Percentiles rank a stretch among this genome's conserved stretches.
phyloP scores from a whole-genome alignment of 2,113 vertebrate species.

The Phainopepla nitens region DNA sequence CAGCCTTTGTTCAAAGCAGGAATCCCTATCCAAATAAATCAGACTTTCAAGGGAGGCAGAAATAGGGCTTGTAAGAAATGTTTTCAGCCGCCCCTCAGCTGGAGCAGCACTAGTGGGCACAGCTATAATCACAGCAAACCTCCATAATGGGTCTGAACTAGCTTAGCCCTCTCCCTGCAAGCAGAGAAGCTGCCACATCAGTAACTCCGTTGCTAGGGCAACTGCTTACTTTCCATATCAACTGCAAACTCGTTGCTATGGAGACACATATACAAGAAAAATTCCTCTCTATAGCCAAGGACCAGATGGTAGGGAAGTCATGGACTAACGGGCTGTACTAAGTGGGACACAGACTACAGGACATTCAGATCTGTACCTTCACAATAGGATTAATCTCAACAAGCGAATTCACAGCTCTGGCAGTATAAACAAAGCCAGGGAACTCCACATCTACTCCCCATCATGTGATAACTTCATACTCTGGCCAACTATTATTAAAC shows the following conservation, averaged over 20 bases:
- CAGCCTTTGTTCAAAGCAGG: slow-evolving; percentile 34
- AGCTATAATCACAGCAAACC: slow-evolving; percentile 51
- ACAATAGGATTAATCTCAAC: slow-evolving; percentile 35
- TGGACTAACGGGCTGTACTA: slow-evolving; percentile 63
- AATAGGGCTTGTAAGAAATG: background rate
- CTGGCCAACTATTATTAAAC: slow-evolving; percentile 48
- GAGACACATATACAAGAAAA: slow-evolving; percentile 93
- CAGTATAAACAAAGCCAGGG: slow-evolving; percentile 41
- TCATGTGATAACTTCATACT: slow-evolving; percentile 27
- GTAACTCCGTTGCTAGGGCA: slow-evolving; percentile 92
- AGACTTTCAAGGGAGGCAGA: background rate
- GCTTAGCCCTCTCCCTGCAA: slow-evolving; percentile 68
- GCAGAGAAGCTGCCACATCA: slow-evolving; percentile 82
- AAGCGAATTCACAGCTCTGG: slow-evolving; percentile 27
- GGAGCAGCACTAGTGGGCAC: background rate
- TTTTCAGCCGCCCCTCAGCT: background rate
- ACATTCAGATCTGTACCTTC: background rate
- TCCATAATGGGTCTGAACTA: slow-evolving; percentile 52
- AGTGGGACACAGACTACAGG: slow-evolving; percentile 44
- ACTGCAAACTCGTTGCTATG: slow-evolving; percentile 91
- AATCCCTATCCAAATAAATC: background rate
- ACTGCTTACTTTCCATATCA: slow-evolving; percentile 96
- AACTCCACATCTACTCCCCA: background rate
- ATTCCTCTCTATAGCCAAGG: slow-evolving; percentile 86
- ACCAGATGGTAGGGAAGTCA: slow-evolving; percentile 88